These are phyloP conservation scores for Papilio demoleus DNA, from an alignment of 2,888 invertebrate genomes.

Conservation along the genomic window DNA sequence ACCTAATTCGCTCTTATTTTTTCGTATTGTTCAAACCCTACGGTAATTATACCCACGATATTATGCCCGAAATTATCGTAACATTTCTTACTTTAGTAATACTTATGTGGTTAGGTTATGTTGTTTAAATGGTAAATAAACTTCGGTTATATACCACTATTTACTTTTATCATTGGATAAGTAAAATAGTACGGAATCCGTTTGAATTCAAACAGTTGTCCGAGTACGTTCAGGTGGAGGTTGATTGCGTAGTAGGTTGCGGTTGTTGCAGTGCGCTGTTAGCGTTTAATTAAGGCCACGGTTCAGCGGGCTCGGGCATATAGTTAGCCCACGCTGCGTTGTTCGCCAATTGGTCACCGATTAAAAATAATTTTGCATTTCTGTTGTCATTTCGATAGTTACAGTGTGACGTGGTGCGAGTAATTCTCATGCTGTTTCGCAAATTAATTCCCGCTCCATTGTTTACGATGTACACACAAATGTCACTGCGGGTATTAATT, in stretches of 20 bases:
- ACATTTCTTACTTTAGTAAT: constrained; percentile 72
- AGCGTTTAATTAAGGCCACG: constrained; percentile 79
- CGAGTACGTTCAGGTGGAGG: constrained; percentile 48
- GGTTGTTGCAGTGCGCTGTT: constrained; percentile 54
- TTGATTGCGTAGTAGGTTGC: constrained; percentile 42
- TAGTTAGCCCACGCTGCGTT: constrained; percentile 64
- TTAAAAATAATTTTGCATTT: constrained; percentile 82
- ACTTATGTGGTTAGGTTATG: constrained; percentile 57
- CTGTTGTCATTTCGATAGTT: constrained; percentile 80
- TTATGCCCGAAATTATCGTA: constrained; percentile 72
- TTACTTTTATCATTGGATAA: not conserved
- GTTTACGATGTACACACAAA: constrained; percentile 17
- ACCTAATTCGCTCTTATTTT: constrained; percentile 75
- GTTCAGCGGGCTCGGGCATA: constrained; percentile 63
- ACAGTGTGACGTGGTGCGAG: constrained; percentile 68
- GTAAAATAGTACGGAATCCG: not conserved
- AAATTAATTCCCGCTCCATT: constrained; percentile 30
- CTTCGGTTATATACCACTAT: not conserved
- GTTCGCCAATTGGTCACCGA: constrained; percentile 77
- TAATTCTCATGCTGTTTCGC: constrained; percentile 63
- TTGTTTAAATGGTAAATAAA: not conserved
- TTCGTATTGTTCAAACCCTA: constrained; percentile 71
- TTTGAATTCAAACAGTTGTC: constrained; percentile 8
- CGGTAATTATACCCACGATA: constrained; percentile 73
- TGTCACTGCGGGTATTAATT: not conserved